These are phyloP conservation scores for Istiophorus platypterus DNA, from an alignment of 2,113 vertebrate genomes.

Conservation along the genomic window DNA sequence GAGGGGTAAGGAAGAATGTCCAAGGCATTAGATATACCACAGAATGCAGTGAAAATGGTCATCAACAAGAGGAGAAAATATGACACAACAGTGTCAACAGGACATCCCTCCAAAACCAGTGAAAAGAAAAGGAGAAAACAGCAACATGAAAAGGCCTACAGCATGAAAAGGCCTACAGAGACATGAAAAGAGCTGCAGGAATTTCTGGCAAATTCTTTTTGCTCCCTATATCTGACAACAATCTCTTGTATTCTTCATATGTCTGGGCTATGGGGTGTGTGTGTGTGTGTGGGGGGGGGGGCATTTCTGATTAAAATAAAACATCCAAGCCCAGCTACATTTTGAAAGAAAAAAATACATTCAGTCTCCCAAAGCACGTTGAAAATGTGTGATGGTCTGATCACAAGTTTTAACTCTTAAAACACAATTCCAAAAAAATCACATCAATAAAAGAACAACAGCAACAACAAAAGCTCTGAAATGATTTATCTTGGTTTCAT, in stretches of 20 bases:
- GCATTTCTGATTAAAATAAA: too few relatives aligned
- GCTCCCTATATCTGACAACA: too few relatives aligned
- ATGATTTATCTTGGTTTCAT: too few relatives aligned
- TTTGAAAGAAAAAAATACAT: too few relatives aligned
- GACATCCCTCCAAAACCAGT: neutral
- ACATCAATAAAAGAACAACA: neutral
- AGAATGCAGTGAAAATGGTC: too few relatives aligned
- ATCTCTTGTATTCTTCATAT: neutral
- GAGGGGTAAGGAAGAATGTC: neutral
- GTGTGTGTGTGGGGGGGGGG: too few relatives aligned
- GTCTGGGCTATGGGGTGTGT: neutral
- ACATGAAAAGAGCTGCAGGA: neutral
- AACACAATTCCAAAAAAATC: too few relatives aligned
- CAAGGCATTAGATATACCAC: neutral
- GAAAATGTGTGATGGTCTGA: too few relatives aligned
- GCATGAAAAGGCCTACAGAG: neutral
- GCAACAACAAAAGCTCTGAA: neutral
- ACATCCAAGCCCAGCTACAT: too few relatives aligned
- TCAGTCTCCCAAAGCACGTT: too few relatives aligned
- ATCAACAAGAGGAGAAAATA: too few relatives aligned
- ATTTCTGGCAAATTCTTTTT: neutral
- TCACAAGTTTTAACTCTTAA: too few relatives aligned
- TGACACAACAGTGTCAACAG: neutral
- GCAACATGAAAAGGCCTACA: neutral
- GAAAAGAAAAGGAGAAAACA: neutral